Evolutionary conservation across 2,113 vertebrate species (phyloP), one percentile per base, ranked within the genome.

Genomic region (Onychostruthus taczanowskii): DNA sequence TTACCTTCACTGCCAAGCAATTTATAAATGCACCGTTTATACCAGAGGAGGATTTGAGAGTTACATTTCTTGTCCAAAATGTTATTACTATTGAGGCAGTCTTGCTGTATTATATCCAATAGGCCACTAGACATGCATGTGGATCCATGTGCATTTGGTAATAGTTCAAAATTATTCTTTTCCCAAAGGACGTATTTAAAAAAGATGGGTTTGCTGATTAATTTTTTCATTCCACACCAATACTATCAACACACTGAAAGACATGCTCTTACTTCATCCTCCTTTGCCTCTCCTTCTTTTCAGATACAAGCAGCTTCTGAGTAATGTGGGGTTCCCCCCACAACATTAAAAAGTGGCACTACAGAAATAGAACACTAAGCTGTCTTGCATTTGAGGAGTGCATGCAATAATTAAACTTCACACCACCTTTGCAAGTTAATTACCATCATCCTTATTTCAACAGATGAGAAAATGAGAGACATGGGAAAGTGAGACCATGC

Each of bases 1-100:
- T 97, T 96, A 96, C 84, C 84, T 95, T 95, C 85, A 94, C 90
- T 91, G 64, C 90, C 92, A 96, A 96, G 91, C 69, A 90, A 72
- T 93, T 94, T 96, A 76, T 86, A 94, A 96, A 96, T 59, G 82
- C 59, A 75, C 62, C 93, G 74, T 96, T 98, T 95, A 96, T 46
- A 91, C 16, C 37, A 85, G 43, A 16, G 44, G 81, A 44, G 94
- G 77, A 95, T 89, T 66, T 92, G 64, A 95, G 75, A 82, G 37
- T 68, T 78, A 81, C 16, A 35, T 95, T 96, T 97, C 50, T 52
- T 79, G 58, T 95, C 77, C 90, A 92, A 96, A 95, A 53, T 70
- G 31, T 82, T 96, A 83, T 47, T 89, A 35, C 37, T 84, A 2
- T 84, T 86, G 58, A 88, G 73, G 30, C 76, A 72, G 16, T 79